These are phyloP conservation scores for Oxyruncus cristatus DNA, from an alignment of 2,113 vertebrate species.

Conservation along the genomic window DNA sequence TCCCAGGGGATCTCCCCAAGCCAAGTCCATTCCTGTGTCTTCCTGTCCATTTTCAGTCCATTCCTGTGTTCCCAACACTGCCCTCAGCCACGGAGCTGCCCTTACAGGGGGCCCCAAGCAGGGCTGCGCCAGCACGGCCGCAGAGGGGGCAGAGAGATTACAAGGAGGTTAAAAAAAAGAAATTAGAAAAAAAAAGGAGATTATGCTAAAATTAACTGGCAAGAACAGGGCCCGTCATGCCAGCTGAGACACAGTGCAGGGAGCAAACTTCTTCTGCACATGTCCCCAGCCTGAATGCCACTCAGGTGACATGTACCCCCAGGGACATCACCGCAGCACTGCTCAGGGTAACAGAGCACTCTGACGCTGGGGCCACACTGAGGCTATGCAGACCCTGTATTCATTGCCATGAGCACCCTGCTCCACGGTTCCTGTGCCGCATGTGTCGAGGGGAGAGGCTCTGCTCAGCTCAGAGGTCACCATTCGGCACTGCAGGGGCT, in stretches of 20 bases:
- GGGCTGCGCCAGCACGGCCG: background rate
- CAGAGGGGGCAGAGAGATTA: slow-evolving; percentile 21
- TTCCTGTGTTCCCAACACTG: background rate
- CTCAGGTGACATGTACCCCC: rapidly evolving
- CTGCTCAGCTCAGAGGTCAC: background rate
- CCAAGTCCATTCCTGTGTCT: background rate
- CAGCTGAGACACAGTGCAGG: background rate
- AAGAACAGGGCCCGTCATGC: background rate
- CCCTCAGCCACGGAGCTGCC: background rate
- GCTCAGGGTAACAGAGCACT: rapidly evolving
- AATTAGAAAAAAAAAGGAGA: background rate
- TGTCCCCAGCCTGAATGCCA: rapidly evolving
- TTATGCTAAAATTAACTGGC: slow-evolving; percentile 60
- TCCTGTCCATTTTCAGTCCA: too few species aligned
- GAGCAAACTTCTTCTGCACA: background rate
- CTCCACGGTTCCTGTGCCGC: rapidly evolving
- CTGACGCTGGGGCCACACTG: background rate
- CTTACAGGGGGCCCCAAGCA: background rate
- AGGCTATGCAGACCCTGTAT: background rate
- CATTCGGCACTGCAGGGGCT: rapidly evolving
- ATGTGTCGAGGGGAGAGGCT: background rate
- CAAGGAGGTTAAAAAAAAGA: background rate
- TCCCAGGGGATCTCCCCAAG: background rate
- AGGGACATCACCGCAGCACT: rapidly evolving
- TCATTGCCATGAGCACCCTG: rapidly evolving